These are phyloP conservation scores for Brachionus angularis DNA, from an alignment of 1,140 invertebrate species.

Conservation along the genomic window DNA sequence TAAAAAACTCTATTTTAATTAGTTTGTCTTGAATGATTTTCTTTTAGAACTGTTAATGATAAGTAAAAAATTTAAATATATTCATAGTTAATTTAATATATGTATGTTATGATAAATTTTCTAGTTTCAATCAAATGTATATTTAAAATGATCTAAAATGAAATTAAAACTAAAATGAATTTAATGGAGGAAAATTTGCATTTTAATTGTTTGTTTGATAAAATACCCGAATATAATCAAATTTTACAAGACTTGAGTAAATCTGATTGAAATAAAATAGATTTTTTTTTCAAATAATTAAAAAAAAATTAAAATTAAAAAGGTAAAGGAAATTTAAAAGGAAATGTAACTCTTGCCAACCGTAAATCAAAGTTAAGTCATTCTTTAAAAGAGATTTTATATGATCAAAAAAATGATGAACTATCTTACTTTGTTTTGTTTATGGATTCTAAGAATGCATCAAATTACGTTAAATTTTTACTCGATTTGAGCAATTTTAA, in stretches of 20 bases:
- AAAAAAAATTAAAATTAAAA: no score
- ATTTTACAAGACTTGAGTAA: conserved; percentile 11
- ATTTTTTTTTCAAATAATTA: neutral
- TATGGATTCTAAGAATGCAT: conserved; percentile 14
- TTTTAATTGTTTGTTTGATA: neutral
- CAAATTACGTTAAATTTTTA: conserved; percentile 13
- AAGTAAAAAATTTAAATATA: no score
- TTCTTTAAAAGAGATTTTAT: conserved; percentile 29
- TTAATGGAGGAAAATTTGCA: neutral
- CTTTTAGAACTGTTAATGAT: no score
- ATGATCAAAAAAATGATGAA: conserved; percentile 12
- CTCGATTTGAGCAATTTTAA: conserved; percentile 16
- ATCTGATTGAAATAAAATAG: neutral
- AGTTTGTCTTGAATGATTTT: no score
- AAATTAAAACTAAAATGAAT: conserved; percentile 1
- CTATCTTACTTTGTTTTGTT: conserved; percentile 14
- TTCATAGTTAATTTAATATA: no score
- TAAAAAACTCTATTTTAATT: no score
- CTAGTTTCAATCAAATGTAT: no score
- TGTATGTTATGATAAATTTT: no score
- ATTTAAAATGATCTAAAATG: no score
- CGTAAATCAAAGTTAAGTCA: conserved; percentile 21
- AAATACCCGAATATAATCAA: conserved; percentile 7
- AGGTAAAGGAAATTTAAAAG: conserved; percentile 19
- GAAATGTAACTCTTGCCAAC: neutral